phyloP scores from a whole-genome alignment of 1,140 invertebrate species.

The Marisa cornuarietis region DNA sequence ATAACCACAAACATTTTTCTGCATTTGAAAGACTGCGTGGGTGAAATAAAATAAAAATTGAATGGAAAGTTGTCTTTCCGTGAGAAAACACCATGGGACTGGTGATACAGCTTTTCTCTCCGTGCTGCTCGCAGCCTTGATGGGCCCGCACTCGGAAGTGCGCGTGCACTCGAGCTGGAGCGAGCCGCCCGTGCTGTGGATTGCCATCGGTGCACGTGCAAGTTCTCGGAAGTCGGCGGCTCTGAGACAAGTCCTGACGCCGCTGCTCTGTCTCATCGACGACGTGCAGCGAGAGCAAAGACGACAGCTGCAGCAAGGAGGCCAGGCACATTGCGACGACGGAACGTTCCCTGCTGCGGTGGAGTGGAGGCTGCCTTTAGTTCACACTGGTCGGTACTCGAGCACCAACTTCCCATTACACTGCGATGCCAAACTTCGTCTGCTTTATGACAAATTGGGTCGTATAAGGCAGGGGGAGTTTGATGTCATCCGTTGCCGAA shows the following conservation, averaged over 20 bases:
- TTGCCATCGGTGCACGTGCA: constrained; percentile 32
- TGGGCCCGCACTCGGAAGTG: constrained; percentile 39
- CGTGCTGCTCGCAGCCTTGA: constrained; percentile 22
- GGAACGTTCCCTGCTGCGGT: background rate
- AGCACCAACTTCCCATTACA: no score
- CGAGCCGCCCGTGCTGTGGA: constrained; percentile 43
- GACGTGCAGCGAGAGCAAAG: constrained; percentile 28
- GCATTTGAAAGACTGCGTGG: no score
- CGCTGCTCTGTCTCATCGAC: constrained; percentile 23
- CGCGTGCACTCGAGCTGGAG: constrained; percentile 37
- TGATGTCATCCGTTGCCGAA: no score
- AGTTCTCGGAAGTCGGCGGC: constrained; percentile 39
- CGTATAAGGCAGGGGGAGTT: no score
- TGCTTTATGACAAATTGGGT: no score
- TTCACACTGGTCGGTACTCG: constrained; percentile 6
- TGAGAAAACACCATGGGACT: no score
- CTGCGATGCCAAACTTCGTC: no score
- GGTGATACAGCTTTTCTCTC: no score
- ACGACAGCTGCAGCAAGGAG: constrained; percentile 17
- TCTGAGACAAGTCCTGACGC: constrained; percentile 34
- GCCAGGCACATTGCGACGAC: background rate
- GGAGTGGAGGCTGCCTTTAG: background rate
- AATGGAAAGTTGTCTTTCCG: no score
- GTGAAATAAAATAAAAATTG: no score
- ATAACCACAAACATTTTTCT: no score